phyloP scores from a whole-genome alignment of 1,140 invertebrate species.

The Aphelenchoides besseyi region DNA sequence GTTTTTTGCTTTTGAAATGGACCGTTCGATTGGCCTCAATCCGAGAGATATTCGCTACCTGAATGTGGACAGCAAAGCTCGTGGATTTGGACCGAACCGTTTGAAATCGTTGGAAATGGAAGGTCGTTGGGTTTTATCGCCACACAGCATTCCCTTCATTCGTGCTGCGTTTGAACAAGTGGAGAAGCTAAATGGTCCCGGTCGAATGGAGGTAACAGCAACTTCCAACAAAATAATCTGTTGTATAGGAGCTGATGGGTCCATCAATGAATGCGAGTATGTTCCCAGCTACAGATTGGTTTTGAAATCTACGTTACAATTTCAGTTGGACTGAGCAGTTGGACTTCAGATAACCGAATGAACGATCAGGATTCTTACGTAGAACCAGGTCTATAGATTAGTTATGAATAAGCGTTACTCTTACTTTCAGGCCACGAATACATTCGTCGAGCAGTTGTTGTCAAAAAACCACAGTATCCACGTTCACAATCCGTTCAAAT shows the following conservation, averaged over 20 bases:
- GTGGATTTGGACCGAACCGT: conserved; percentile 17
- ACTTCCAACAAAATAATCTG: not conserved
- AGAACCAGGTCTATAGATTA: not conserved
- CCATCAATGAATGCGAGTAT: not conserved
- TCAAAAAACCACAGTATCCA: not conserved
- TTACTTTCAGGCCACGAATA: conserved; percentile 7
- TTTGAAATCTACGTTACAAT: no score
- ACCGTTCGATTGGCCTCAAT: conserved; percentile 14
- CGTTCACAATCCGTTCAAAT: conserved; percentile 10
- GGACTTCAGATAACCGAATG: not conserved
- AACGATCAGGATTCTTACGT: not conserved
- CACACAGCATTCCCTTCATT: conserved; percentile 8
- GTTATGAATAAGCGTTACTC: not conserved
- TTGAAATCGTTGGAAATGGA: conserved; percentile 25
- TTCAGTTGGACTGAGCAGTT: not conserved
- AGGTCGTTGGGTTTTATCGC: conserved; percentile 17
- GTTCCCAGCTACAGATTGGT: no score
- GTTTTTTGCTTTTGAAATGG: not conserved
- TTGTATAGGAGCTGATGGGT: not conserved
- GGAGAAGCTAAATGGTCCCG: conserved; percentile 21
- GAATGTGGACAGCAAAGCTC: conserved; percentile 16
- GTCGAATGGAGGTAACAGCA: not conserved
- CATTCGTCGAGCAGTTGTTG: not conserved
- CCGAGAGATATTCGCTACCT: conserved; percentile 22
- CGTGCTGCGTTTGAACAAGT: conserved; percentile 15